These are phyloP conservation scores for Beroe forskalii DNA, from an alignment of 37 sponge, comb jelly and placozoan genomes.

Conservation along the genomic window DNA sequence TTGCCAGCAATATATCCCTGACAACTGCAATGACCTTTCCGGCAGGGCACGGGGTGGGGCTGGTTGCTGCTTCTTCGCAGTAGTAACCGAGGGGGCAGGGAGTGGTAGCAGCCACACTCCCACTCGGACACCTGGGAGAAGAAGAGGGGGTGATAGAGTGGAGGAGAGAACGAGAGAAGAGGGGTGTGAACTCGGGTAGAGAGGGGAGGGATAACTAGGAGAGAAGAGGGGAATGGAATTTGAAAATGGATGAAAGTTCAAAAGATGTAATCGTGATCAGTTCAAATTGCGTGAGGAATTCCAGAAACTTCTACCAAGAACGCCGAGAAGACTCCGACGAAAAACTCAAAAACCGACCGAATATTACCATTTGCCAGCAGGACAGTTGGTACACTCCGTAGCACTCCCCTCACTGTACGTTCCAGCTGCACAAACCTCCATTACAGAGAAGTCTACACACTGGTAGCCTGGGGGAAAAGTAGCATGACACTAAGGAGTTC, in stretches of 20 bases:
- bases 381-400: conserved; percentile 24
- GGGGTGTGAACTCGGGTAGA: too few species aligned
- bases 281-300: too few species aligned
- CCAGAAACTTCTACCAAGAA: too few species aligned
- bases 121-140: conserved; percentile 9
- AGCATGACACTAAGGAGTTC: background rate
- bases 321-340: too few species aligned
- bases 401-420: conserved; percentile 33
- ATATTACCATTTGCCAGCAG: conserved; percentile 36
- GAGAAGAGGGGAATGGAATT: background rate
- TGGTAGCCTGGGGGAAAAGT: background rate
- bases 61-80: conserved; percentile 5
- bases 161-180: too few species aligned
- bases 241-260: background rate
- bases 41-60: conserved; percentile 55
- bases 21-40: too few species aligned
- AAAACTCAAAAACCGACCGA: too few species aligned
- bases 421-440: conserved; percentile 46
- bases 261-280: too few species aligned
- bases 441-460: background rate
- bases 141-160: background rate
- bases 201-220: background rate
- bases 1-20: too few species aligned
- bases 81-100: conserved; percentile 57
- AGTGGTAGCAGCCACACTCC: background rate